Evolutionary conservation across 2,797 vertebrate species (phyloP).

Genomic region (Crocodylus rhombifer): DNA sequence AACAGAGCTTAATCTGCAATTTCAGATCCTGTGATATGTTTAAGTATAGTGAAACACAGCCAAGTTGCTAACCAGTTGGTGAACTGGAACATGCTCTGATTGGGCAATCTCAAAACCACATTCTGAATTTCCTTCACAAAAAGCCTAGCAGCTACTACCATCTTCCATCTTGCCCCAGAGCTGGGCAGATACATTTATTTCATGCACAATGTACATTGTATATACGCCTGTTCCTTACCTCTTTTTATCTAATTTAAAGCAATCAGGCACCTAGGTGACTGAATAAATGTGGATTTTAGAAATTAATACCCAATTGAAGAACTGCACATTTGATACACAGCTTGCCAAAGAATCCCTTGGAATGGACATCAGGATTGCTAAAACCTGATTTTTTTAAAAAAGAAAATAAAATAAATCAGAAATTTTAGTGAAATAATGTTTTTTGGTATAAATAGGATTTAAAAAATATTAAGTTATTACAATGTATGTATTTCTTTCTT

Average conservation of each 20-base stretch:
- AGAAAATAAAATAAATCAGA: no score
- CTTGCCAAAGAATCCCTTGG: neutral
- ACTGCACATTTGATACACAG: neutral
- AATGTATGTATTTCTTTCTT: no score
- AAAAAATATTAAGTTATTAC: no score
- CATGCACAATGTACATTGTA: neutral
- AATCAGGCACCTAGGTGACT: neutral
- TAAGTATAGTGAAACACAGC: constrained; percentile 11
- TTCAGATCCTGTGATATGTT: neutral
- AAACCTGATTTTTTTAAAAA: no score
- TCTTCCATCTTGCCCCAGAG: neutral
- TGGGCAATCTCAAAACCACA: neutral
- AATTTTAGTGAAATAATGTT: no score
- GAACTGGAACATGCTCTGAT: neutral
- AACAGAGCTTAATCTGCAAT: neutral
- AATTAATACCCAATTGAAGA: neutral
- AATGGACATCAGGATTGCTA: neutral
- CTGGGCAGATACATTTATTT: neutral
- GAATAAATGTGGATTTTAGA: neutral
- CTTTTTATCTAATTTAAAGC: neutral
- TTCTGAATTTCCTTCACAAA: neutral
- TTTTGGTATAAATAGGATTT: no score
- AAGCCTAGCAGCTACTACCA: neutral
- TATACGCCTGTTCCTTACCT: neutral
- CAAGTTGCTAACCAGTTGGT: neutral